Base-by-base conservation (phyloP, 2,113 vertebrate genomes). In the Lathamus discolor region DNA sequence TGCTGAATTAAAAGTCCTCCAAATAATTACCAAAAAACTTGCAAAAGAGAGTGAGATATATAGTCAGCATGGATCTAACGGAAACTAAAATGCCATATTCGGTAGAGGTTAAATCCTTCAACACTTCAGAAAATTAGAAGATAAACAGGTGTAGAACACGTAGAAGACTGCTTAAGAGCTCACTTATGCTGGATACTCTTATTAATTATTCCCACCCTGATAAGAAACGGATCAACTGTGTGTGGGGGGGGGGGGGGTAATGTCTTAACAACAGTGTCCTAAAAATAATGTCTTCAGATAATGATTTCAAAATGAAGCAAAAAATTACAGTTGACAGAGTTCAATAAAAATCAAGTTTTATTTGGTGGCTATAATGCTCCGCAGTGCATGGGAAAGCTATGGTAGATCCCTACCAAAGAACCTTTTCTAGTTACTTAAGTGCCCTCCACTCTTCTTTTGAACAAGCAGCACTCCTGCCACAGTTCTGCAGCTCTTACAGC, bases 191-290 rank as follows among this genome's bases (percentile, higher is more conserved):
- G 66, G 19, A 52, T 19, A 5, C 8, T 57, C 92, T 57, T 57
- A 85, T 48, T 74, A 41, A 74, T 69, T 84, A 48, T 57, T 93
- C 9, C 28, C 35, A 72, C 29, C 46, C 48, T 62, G 31, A 57
- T 10, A 76, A 79, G 44, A 93, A 76, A 62, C 3, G 4, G 9
- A 68, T 2, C 9, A 74, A 16, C 10, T 48, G 49, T 13, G 48
- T 8, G 27, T 10, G 12, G 5, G 35, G 28, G 12, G 6, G 5
- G 6, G 5, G 10, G 5, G 6, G 37, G 29, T 31, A 80, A 67
- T 1, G 0, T 20, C 33, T 48, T 81, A 57, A 2, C 29, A 73
- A 57, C 7, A 24, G 3, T 0, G 2, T 62, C 44, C 57, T 72
- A 52, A 70, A 92, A 81, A 43, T 3, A 66, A 5, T 14, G 43